Base-by-base conservation (phyloP, 2,888 invertebrate genomes). In the Zaprionus bogoriensis region DNA sequence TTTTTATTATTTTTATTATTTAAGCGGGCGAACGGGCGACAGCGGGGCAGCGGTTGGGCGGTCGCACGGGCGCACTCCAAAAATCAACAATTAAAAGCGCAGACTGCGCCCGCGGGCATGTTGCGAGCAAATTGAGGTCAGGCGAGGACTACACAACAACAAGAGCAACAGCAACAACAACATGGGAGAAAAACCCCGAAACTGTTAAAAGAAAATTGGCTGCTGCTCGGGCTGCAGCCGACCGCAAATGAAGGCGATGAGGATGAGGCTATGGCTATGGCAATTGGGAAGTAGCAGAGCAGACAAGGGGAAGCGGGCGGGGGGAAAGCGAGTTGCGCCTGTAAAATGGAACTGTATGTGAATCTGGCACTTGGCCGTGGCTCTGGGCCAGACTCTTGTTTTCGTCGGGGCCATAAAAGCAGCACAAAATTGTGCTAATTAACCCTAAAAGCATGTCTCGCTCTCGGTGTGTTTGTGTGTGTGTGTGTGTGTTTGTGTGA, bases 191-290 rank as follows among this genome's bases (percentile, higher is more conserved):
- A 52, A 48, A 42, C 39, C 76, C 67, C 70, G 80, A 86, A 82
- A 74, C 86, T 74, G 80, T 80, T 83, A 80, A 83, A 86, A 84
- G 82, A 86, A 83, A 86, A 86, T 86, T 84, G 87, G 82, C 78
- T 84, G 82, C 78, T 84, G 77, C 77, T 66, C 59, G 51, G 77
- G 66, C 80, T 74, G 59, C 57, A 72, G 66, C 72, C 77, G 48
- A 83, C 81, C 83, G 50, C 86, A 82, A 86, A 82, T 83, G 86
- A 85, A 82, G 80, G 74, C 77, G 67, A 64, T 46, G 38, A 23
- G 19, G 27, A 30, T 5, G 12, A 7, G 19, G 14, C 17, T 7
- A 2, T 4, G 14, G 12, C 27, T 9, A n/a, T 3, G 7, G 9
- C 38, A 23, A 38, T 63, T 61, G 53, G 12, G 14, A 12, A 4